Evolutionary conservation across 2,113 vertebrate species (phyloP).

Genomic region (Tyto alba): DNA sequence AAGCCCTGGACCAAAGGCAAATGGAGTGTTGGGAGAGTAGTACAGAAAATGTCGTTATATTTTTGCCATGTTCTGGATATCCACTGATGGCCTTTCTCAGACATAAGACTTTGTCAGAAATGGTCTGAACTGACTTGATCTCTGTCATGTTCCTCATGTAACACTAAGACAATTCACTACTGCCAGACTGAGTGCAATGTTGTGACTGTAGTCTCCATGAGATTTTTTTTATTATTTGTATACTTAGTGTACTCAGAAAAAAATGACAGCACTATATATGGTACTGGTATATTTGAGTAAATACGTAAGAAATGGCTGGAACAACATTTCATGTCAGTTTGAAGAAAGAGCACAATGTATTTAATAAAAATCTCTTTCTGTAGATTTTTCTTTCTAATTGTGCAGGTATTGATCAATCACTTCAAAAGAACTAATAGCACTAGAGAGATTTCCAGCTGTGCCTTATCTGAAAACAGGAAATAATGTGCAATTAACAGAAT

Average conservation of each 20-base stretch:
- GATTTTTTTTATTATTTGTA: background rate
- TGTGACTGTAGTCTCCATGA: background rate
- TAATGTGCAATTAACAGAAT: conserved; percentile 26
- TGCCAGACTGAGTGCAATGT: background rate
- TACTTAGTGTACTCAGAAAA: background rate
- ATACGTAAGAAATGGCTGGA: background rate
- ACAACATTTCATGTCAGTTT: background rate
- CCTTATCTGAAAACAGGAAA: conserved; percentile 9
- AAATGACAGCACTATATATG: background rate
- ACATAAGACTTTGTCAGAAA: background rate
- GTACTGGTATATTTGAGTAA: background rate
- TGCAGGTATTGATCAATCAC: background rate
- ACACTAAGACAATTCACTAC: background rate
- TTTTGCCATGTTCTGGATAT: background rate
- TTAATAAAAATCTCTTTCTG: background rate
- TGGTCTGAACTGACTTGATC: background rate
- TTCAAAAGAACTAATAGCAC: background rate
- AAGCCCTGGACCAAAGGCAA: background rate
- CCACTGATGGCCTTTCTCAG: background rate
- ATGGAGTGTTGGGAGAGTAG: background rate
- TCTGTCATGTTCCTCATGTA: background rate
- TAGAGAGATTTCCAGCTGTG: background rate
- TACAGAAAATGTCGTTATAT: background rate
- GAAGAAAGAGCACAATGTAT: background rate
- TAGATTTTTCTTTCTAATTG: background rate